Conservation (phyloP, 1,140 invertebrate genomes). For the Oedothorax gibbosus region DNA sequence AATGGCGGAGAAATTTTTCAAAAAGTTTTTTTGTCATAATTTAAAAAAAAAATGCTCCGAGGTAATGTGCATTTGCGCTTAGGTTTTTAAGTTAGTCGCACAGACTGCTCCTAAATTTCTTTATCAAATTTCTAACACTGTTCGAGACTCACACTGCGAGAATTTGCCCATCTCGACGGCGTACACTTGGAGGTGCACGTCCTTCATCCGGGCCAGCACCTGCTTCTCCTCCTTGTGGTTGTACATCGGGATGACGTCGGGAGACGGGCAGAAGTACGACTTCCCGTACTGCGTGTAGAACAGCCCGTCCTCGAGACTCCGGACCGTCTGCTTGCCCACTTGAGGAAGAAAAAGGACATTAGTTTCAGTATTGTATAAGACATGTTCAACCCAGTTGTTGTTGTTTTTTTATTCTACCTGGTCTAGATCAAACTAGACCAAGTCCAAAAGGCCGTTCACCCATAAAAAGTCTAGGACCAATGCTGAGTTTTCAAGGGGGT, state of each 20-base stretch:
- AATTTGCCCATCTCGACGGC: constrained; percentile 77
- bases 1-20: too few species aligned
- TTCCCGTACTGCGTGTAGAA: constrained; percentile 88
- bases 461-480: too few species aligned
- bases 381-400: not conserved
- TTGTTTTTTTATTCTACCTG: not conserved
- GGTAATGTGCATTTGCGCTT: too few species aligned
- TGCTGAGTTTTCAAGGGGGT: too few species aligned
- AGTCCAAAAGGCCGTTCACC: not conserved
- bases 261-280: constrained; percentile 77
- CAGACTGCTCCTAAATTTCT: too few species aligned
- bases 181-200: constrained; percentile 75
- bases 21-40: too few species aligned
- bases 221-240: constrained; percentile 57
- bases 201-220: constrained; percentile 68
- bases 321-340: constrained; percentile 59
- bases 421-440: not conserved
- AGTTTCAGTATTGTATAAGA: not conserved
- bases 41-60: too few species aligned
- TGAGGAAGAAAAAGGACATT: not conserved
- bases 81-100: too few species aligned
- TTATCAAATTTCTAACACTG: too few species aligned
- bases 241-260: constrained; percentile 63
- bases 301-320: constrained; percentile 70
- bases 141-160: constrained; percentile 70